A percentile compares a stretch with the other conserved stretches of the same genome.
Conservation (phyloP, 2,888 invertebrate species). For the Leuctra nigra region DNA sequence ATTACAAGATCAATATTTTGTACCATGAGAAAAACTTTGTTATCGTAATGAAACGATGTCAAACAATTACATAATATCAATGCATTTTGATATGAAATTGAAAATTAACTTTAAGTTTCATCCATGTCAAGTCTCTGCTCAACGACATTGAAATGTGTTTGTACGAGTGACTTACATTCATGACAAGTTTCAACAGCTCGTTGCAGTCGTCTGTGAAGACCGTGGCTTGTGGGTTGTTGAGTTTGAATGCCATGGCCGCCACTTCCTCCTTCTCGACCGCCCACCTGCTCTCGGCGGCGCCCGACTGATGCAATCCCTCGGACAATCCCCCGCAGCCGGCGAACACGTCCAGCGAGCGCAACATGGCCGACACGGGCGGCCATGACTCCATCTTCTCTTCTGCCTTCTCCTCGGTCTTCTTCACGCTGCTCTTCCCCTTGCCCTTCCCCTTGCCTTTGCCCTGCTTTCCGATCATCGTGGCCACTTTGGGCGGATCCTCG, state of each 20-base stretch:
- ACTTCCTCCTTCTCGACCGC: constrained; percentile 72
- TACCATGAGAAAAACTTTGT: too few species aligned
- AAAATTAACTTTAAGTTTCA: too few species aligned
- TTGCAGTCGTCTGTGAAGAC: constrained; percentile 84
- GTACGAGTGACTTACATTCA: constrained; percentile 53
- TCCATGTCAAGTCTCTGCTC: too few species aligned
- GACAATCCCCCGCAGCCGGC: constrained; percentile 82
- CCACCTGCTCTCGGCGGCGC: constrained; percentile 65
- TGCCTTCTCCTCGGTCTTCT: constrained; percentile 32
- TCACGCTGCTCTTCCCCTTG: constrained; percentile 49
- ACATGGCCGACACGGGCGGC: constrained; percentile 43
- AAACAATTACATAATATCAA: too few species aligned
- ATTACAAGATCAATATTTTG: too few species aligned
- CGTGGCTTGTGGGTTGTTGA: constrained; percentile 64
- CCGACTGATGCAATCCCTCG: constrained; percentile 63
- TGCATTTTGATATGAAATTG: too few species aligned
- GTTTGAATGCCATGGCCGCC: constrained; percentile 70
- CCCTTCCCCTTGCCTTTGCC: constrained; percentile 50
- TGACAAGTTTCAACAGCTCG: constrained; percentile 56
- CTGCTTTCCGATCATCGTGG: constrained; percentile 49
- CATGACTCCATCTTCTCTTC: constrained; percentile 32
- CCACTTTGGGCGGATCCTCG: constrained; percentile 54
- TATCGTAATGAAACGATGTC: too few species aligned
- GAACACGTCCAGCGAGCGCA: constrained; percentile 72
- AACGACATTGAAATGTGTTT: too few species aligned